A percentile compares a stretch with the other conserved stretches of the same genome.
Conservation (phyloP, 1,140 invertebrate species). For the Gonioctena quinquepunctata region DNA sequence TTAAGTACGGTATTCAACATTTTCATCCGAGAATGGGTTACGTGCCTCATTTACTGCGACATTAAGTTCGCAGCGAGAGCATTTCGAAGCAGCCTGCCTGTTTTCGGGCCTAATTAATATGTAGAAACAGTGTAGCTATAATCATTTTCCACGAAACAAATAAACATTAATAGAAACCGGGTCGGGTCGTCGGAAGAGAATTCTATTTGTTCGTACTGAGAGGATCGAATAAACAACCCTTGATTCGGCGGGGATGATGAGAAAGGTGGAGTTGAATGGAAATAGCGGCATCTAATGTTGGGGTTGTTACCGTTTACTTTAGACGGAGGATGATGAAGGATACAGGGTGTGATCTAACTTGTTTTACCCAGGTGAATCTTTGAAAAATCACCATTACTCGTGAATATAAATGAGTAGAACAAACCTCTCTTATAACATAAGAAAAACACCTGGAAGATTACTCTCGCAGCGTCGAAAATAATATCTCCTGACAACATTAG, state of each 20-base stretch:
- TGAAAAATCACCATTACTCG: no score
- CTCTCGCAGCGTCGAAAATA: no score
- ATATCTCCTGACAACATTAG: no score
- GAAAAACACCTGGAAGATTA: no score
- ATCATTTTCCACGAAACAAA: background rate
- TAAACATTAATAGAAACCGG: background rate
- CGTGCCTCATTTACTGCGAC: background rate
- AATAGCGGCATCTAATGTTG: background rate
- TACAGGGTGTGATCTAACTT: background rate
- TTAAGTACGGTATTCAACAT: background rate
- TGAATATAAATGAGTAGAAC: no score
- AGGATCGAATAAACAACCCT: background rate
- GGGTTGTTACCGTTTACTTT: background rate
- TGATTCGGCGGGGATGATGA: background rate
- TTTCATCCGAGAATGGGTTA: background rate
- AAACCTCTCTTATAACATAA: no score
- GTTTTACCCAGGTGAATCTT: no score
- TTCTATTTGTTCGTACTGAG: background rate
- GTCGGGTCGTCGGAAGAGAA: background rate
- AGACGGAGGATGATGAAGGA: background rate
- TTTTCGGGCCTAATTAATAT: background rate
- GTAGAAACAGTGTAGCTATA: background rate
- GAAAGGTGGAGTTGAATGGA: background rate
- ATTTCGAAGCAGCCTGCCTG: background rate
- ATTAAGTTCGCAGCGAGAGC: background rate